Base-by-base conservation (phyloP, 2,888 invertebrate species). In the Stratiomys singularior region DNA sequence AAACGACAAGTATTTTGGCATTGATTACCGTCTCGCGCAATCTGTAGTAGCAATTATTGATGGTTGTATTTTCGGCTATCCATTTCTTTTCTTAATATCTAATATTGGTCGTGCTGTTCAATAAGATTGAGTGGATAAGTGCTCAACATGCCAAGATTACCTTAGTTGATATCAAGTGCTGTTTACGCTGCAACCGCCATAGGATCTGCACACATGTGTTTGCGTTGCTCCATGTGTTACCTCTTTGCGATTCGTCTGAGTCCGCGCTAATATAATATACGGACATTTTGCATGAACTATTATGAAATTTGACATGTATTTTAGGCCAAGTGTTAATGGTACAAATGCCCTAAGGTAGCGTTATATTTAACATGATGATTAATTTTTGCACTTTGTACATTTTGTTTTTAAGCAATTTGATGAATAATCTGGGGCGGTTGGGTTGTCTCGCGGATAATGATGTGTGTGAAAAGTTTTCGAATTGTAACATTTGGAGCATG, bases 301-400 rank as follows among this genome's bases (percentile, higher is more conserved):
- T 60, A 60, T 25, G 58, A 60, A 60, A 60, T 60, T 60, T 23
- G 23, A 23, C 9, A 5, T 37, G 37, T 60, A 60, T 60, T 60
- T 60, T 60, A 25, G 23, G 44, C 44, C 67, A 44, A 67, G 64
- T 71, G 28, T 56, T 52, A 21, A 44, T 72, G 28, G 56, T 11
- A 18, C 52, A 9, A 72, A 56, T 52, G 71, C 71, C 71, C 52
- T 72, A 56, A 18, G 66, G 66, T 66, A 18, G 18, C 18, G 27
- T 66, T 66, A 21, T 37, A 27, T 28, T 37, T 66, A 27, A 27
- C 18, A 18, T 66, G 66, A 37, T 37, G 66, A 66, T 66, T 66
- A 37, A 66, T 37, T 66, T 66, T 30, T 66, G 37, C 66, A 66
- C 66, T 66, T 66, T 37, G 37, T 37, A 1, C 37, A n/a, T 66